Percentiles rank a stretch among this genome's conserved stretches.
These are phyloP conservation scores for Limnodromus scolopaceus DNA, from an alignment of 2,797 vertebrate genomes.

Conservation along the genomic window DNA sequence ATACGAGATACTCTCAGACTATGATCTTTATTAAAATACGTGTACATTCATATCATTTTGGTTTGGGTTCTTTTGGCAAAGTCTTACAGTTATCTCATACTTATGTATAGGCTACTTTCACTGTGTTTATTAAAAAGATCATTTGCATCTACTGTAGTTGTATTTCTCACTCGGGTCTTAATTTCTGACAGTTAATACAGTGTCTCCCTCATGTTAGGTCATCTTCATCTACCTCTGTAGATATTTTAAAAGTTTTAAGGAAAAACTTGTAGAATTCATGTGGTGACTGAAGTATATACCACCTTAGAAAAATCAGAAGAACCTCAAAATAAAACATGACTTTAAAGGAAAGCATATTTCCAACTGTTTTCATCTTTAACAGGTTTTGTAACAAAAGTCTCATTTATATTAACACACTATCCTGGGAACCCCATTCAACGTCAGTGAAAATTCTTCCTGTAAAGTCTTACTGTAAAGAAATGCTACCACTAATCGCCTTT, in stretches of 20 bases:
- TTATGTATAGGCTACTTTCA: neutral
- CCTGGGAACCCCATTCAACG: neutral
- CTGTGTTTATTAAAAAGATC: neutral
- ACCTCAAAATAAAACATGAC: neutral
- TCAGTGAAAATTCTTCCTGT: neutral
- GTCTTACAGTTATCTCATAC: neutral
- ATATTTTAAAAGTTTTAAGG: neutral
- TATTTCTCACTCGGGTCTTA: neutral
- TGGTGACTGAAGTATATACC: neutral
- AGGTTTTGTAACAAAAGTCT: neutral
- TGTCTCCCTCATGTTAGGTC: neutral
- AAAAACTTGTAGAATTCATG: neutral
- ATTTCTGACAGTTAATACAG: neutral
- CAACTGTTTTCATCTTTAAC: neutral
- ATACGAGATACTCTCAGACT: neutral
- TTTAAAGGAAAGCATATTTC: neutral
- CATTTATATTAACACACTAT: neutral
- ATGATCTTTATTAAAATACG: neutral
- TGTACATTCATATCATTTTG: neutral
- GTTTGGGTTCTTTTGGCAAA: neutral
- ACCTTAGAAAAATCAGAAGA: neutral
- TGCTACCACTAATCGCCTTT: neutral
- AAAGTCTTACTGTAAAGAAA: neutral
- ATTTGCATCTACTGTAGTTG: neutral
- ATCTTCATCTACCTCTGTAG: neutral